A percentile compares a stretch with the other conserved stretches of the same genome.
phyloP scores from a whole-genome alignment of 2,888 invertebrate genomes.

The Melikaiella ostensackeni region DNA sequence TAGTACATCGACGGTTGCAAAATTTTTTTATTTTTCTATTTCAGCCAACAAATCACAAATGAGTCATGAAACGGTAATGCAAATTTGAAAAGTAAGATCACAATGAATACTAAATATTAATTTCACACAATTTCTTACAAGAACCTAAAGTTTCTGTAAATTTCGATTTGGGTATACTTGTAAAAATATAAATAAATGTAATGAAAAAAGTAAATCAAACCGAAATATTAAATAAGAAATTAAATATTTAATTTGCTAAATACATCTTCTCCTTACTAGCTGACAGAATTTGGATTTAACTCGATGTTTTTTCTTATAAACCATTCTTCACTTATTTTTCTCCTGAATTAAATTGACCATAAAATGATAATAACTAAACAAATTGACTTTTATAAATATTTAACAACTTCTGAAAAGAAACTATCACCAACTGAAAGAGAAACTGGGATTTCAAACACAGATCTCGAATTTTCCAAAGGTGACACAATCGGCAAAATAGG shows the following conservation, averaged over 20 bases:
- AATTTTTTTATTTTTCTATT: neutral
- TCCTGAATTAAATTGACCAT: too few relatives aligned
- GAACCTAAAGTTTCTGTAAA: too few relatives aligned
- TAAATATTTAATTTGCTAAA: too few relatives aligned
- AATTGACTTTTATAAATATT: neutral
- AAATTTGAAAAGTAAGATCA: too few relatives aligned
- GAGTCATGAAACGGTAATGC: neutral
- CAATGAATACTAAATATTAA: neutral
- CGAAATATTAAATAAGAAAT: neutral
- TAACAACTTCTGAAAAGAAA: neutral
- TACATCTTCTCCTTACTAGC: too few relatives aligned
- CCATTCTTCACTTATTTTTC: too few relatives aligned
- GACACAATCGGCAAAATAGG: constrained; percentile 60
- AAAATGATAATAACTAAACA: neutral
- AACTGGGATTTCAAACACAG: constrained; percentile 20
- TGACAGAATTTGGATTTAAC: too few relatives aligned
- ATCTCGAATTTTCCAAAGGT: neutral
- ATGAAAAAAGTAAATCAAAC: too few relatives aligned
- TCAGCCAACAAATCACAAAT: neutral
- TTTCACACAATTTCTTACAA: too few relatives aligned
- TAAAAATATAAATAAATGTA: too few relatives aligned
- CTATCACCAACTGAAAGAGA: neutral
- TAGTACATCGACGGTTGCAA: neutral
- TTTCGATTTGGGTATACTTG: too few relatives aligned
- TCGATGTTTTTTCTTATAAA: too few relatives aligned